phyloP scores from a whole-genome alignment of 2,888 invertebrate species.

The Nymphalis urticae region DNA sequence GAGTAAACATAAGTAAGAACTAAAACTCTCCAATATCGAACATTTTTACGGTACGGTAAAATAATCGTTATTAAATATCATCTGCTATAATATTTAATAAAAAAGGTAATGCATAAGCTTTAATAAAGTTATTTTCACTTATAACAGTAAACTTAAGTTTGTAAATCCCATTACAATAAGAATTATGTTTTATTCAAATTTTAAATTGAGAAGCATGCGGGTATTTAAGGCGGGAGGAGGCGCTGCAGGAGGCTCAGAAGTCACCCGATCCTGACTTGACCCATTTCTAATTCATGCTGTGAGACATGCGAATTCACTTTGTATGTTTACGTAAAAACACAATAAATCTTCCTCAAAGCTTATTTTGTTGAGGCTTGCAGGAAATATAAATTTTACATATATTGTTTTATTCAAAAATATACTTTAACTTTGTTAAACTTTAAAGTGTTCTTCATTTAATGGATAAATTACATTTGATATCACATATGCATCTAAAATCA shows the following conservation, averaged over 20 bases:
- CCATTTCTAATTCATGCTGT: constrained; percentile 72
- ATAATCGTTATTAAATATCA: too few species aligned
- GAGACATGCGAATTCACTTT: constrained; percentile 78
- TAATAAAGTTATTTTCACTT: neutral
- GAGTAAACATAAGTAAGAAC: constrained; percentile 47
- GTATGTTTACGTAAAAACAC: constrained; percentile 51
- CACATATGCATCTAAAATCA: neutral
- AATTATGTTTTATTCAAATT: constrained; percentile 57
- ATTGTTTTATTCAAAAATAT: neutral
- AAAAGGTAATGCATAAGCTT: too few species aligned
- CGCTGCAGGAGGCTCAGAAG: constrained; percentile 62
- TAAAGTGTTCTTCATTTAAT: neutral
- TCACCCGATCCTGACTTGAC: constrained; percentile 61
- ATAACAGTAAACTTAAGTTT: neutral
- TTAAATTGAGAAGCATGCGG: constrained; percentile 69
- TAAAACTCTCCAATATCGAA: neutral
- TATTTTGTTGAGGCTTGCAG: constrained; percentile 54
- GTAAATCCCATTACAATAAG: constrained; percentile 16
- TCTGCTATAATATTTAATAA: neutral
- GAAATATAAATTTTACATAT: constrained; percentile 36
- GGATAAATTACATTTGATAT: neutral
- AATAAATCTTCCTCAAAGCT: constrained; percentile 68
- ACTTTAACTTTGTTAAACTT: neutral
- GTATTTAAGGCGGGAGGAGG: constrained; percentile 50
- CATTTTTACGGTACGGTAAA: neutral